phyloP scores from a whole-genome alignment of 1,140 invertebrate genomes.

The Bombyx mandarina region DNA sequence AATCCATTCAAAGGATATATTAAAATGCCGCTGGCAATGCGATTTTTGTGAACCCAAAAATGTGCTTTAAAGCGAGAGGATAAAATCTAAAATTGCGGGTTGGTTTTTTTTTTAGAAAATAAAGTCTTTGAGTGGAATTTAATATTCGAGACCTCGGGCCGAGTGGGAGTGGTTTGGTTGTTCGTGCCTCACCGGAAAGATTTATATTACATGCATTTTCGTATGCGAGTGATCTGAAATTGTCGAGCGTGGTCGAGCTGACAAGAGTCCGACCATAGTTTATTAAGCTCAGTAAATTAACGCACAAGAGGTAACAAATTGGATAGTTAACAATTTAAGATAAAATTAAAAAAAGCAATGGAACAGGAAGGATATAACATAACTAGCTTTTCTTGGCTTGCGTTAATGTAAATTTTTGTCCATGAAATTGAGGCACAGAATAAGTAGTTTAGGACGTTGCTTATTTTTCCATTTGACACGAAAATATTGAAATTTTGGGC shows the following conservation, averaged over 20 bases:
- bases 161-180: conserved; percentile 62
- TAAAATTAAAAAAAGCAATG: no score
- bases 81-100: conserved; percentile 50
- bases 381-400: no score
- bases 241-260: conserved; percentile 38
- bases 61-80: conserved; percentile 33
- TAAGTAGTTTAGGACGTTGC: no score
- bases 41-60: conserved; percentile 16
- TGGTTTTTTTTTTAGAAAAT: conserved; percentile 35
- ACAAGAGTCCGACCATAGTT: conserved; percentile 15
- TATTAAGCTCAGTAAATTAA: neutral
- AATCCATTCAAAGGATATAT: conserved; percentile 47
- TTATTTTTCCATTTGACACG: no score
- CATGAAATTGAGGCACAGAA: no score
- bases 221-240: conserved; percentile 66
- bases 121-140: conserved; percentile 67
- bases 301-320: no score
- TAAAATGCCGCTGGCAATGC: conserved; percentile 24
- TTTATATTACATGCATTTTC: conserved; percentile 69
- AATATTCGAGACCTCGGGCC: conserved; percentile 60
- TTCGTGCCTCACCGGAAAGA: conserved; percentile 66
- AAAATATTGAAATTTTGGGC: no score
- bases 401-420: no score
- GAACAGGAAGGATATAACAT: no score
- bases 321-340: no score